Conservation (phyloP, 2,797 vertebrate genomes). For the Monodelphis domestica region DNA sequence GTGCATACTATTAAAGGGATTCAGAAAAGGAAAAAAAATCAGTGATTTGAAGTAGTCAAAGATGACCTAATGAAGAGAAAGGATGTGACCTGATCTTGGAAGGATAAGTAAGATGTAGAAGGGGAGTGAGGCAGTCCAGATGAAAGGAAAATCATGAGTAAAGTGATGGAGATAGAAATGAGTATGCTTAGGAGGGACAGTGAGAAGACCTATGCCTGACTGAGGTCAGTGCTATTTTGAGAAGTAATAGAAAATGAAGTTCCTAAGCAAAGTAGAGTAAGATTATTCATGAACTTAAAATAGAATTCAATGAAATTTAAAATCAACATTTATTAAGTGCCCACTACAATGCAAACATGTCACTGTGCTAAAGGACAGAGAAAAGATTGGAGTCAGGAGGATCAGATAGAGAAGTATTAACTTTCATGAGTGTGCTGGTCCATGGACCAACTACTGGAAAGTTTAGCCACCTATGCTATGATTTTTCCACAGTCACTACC, state of each 20-base stretch:
- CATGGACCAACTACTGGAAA: neutral
- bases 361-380: neutral
- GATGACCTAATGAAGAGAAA: neutral
- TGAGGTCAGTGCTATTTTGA: neutral
- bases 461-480: neutral
- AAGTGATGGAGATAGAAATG: neutral
- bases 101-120: neutral
- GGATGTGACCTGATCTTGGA: neutral
- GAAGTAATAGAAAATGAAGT: neutral
- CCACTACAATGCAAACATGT: neutral
- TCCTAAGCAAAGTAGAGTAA: neutral
- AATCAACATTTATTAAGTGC: constrained; percentile 1
- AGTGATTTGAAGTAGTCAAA: neutral
- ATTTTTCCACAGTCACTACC: neutral
- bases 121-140: neutral
- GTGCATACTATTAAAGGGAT: neutral
- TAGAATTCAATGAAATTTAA: neutral
- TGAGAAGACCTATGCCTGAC: neutral
- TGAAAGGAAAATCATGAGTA: neutral
- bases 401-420: neutral
- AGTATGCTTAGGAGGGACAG: neutral
- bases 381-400: neutral
- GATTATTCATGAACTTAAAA: neutral
- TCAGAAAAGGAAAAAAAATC: neutral
- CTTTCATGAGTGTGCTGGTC: neutral